phyloP scores from a whole-genome alignment of 2,797 vertebrate genomes.

The Gambusia yucatana region DNA sequence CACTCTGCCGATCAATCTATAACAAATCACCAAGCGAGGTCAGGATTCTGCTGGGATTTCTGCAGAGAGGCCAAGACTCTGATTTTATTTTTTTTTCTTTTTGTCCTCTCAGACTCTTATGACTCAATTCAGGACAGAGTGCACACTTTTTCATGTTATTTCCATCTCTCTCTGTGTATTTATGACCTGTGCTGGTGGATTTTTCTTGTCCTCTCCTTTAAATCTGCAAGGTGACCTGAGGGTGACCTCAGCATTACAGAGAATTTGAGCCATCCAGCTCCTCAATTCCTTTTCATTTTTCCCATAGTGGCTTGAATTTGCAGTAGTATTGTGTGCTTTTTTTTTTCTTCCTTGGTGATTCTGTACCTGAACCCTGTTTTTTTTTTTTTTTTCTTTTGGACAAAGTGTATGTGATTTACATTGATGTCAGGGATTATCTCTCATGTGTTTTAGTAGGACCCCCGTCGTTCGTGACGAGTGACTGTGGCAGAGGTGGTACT shows the following conservation, averaged over 20 bases:
- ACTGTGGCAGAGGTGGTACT: slow-evolving; percentile 53
- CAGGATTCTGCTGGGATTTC: slow-evolving; percentile 47
- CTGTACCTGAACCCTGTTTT: slow-evolving; percentile 73
- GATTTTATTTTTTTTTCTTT: slow-evolving; percentile 38
- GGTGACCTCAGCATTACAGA: slow-evolving; percentile 67
- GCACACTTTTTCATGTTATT: slow-evolving; percentile 62
- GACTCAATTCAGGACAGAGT: slow-evolving; percentile 61
- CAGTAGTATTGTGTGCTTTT: slow-evolving; percentile 75
- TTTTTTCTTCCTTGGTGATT: slow-evolving; percentile 68
- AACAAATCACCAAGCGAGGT: slow-evolving; percentile 69
- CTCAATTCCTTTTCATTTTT: slow-evolving; percentile 70
- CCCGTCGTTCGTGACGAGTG: slow-evolving; percentile 56
- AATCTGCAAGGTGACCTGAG: slow-evolving; percentile 50
- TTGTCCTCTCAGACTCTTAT: slow-evolving; percentile 35
- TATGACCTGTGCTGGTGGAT: slow-evolving; percentile 70
- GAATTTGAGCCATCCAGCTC: slow-evolving; percentile 77
- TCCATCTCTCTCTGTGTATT: slow-evolving; percentile 74
- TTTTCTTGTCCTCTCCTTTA: slow-evolving; percentile 69
- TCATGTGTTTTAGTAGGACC: slow-evolving; percentile 68
- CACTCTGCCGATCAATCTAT: slow-evolving; percentile 78
- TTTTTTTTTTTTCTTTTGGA: slow-evolving; percentile 72
- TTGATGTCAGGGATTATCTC: slow-evolving; percentile 81
- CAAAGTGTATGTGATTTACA: slow-evolving; percentile 81
- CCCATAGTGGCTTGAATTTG: slow-evolving; percentile 76
- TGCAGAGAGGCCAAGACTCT: slow-evolving; percentile 48